Evolutionary conservation across 1,140 invertebrate genomes (phyloP), one percentile per base, ranked within the genome.

Genomic region (Meteorus sp.): DNA sequence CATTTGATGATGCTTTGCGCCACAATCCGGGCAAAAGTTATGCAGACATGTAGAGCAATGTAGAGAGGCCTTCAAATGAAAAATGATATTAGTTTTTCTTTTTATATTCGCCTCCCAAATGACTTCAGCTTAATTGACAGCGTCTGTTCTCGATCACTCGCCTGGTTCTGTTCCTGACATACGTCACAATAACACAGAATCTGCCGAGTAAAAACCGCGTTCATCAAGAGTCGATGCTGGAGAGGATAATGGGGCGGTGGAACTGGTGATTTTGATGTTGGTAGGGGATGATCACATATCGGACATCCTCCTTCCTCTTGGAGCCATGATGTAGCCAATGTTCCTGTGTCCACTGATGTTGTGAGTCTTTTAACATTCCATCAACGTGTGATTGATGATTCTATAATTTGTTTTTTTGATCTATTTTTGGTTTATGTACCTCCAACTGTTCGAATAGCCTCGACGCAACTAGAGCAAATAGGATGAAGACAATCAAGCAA

Each of bases 21-120:
- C 71, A 47, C 81, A 82, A 20, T 75, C 67, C n/a, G 59, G 58
- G 57, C 81, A 82, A 25, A 81, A 76, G 61, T 79, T 81, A 29
- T 75, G 61, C 0, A 78, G 69, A 56, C 81, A 82, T 5, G 69
- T 71, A 11, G 74, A 67, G 57, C 81, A 82, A 20, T 79, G 76
- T 23, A 75, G 66, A 22, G 73, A 69, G 7, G 78, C 80, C 76
- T 79, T 31, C 15, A 15, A 35, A 52, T 17, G 37, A 8, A 39
- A 22, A 17, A 19, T 23, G 9, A 39, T 20, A 1, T 39, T 43
- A 23, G 9, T 55, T 41, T 9, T 29, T 29, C 4, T 29, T 29
- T 1, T n/a, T n/a, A n/a, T n/a, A n/a, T 23, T 25, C 23, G 19
- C 41, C 17, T 23, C n/a, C 43, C 9, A 7, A 55, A 23, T 6